phyloP scores from a whole-genome alignment of 2,888 invertebrate genomes.

The Cremastinae sp. region DNA sequence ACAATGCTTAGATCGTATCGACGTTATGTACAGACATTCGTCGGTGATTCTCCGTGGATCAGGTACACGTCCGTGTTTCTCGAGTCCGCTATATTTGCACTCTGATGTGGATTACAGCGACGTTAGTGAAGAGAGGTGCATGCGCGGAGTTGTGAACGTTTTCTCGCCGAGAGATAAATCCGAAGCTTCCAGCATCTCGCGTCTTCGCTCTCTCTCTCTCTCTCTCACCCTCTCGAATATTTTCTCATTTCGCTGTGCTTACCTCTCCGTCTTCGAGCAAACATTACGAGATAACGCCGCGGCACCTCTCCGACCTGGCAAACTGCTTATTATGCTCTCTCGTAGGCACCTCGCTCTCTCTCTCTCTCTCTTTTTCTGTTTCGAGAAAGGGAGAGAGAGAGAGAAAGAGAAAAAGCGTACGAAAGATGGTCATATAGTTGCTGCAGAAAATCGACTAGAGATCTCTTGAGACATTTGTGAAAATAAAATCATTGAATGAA shows the following conservation, averaged over 20 bases:
- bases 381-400: slow-evolving; percentile 22
- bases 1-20: slow-evolving; percentile 36
- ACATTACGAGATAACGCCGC: slow-evolving; percentile 66
- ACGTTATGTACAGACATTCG: slow-evolving; percentile 36
- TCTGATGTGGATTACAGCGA: slow-evolving; percentile 45
- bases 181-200: slow-evolving; percentile 45
- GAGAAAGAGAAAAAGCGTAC: background rate
- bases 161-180: slow-evolving; percentile 42
- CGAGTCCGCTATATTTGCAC: slow-evolving; percentile 52
- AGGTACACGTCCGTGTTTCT: slow-evolving; percentile 57
- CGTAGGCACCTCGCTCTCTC: slow-evolving; percentile 38
- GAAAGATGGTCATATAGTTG: background rate
- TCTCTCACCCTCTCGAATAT: slow-evolving; percentile 38
- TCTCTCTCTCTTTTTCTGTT: slow-evolving; percentile 36
- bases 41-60: slow-evolving; percentile 36
- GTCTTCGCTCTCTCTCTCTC: slow-evolving; percentile 34
- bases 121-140: slow-evolving; percentile 30
- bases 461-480: slow-evolving; percentile 1
- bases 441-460: slow-evolving; percentile 8
- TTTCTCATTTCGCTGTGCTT: slow-evolving; percentile 36
- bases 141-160: slow-evolving; percentile 30
- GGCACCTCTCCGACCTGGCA: slow-evolving; percentile 64
- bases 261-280: slow-evolving; percentile 62
- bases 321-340: slow-evolving; percentile 67
- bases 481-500: slow-evolving; percentile 61